A percentile compares a stretch with the other conserved stretches of the same genome.
Evolutionary conservation across 64 coral and sea anemone species (phyloP).

Genomic region (Pocillopora damicornis): DNA sequence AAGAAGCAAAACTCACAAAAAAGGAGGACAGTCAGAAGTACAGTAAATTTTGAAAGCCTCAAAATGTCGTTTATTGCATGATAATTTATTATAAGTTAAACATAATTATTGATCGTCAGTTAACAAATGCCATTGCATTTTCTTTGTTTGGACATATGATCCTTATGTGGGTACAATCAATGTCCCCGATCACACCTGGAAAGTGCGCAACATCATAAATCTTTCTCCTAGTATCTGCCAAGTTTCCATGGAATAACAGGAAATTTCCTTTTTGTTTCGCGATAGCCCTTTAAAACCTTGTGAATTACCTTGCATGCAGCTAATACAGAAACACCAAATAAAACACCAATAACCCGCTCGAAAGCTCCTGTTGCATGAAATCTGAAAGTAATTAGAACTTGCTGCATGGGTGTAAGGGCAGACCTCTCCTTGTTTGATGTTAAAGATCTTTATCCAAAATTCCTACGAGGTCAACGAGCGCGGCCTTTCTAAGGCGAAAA

Average conservation of each 20-base stretch:
- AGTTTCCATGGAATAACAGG: too few relatives aligned
- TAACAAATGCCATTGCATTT: constrained; percentile 33
- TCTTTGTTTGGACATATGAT: constrained; percentile 48
- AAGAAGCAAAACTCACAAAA: constrained; percentile 9
- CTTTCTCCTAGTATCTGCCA: neutral
- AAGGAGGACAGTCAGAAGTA: too few relatives aligned
- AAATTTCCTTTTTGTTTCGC: constrained; percentile 11
- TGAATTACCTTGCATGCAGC: constrained; percentile 3
- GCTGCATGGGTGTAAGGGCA: constrained; percentile 17
- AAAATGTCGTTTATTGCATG: too few relatives aligned
- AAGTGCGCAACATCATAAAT: neutral
- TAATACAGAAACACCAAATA: constrained; percentile 25
- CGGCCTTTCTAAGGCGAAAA: neutral
- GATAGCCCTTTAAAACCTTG: constrained; percentile 39
- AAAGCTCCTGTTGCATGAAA: constrained; percentile 16
- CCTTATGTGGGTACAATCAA: constrained; percentile 21
- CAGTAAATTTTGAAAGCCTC: too few relatives aligned
- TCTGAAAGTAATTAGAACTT: constrained; percentile 1
- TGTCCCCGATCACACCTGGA: constrained; percentile 25
- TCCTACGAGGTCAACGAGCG: neutral
- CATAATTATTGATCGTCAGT: too few relatives aligned
- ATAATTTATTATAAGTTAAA: too few relatives aligned
- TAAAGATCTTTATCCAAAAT: neutral
- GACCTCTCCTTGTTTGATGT: neutral
- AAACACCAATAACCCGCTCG: constrained; percentile 17